Conservation (phyloP, 2,888 invertebrate species). For the Branchellion lobata region DNA sequence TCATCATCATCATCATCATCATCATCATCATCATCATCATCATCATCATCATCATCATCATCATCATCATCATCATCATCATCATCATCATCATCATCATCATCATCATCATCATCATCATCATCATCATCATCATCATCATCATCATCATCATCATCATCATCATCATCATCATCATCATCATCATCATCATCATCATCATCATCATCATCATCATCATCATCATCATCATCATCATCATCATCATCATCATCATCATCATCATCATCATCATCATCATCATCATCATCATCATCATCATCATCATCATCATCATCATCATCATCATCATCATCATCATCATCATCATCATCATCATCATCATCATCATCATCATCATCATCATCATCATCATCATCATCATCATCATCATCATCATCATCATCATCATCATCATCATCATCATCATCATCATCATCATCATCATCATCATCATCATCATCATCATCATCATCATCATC, state of each 20-base stretch:
- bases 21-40: constrained; percentile 17
- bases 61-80: constrained; percentile 34
- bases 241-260: constrained; percentile 1
- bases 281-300: too few relatives aligned
- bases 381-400: too few relatives aligned
- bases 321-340: too few relatives aligned
- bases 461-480: too few relatives aligned
- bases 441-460: too few relatives aligned
- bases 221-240: constrained; percentile 9
- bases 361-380: too few relatives aligned
- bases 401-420: too few relatives aligned
- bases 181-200: constrained; percentile 24
- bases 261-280: constrained; percentile 6
- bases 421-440: too few relatives aligned
- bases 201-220: constrained; percentile 9
- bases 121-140: constrained; percentile 33
- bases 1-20: constrained; percentile 14
- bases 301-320: too few relatives aligned
- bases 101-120: constrained; percentile 34
- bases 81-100: constrained; percentile 20
- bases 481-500: too few relatives aligned
- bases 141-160: constrained; percentile 26
- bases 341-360: too few relatives aligned
- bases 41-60: constrained; percentile 33
- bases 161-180: constrained; percentile 15